These are phyloP conservation scores for Erethizon dorsatum DNA, from an alignment of 2,797 vertebrate species.

Conservation along the genomic window DNA sequence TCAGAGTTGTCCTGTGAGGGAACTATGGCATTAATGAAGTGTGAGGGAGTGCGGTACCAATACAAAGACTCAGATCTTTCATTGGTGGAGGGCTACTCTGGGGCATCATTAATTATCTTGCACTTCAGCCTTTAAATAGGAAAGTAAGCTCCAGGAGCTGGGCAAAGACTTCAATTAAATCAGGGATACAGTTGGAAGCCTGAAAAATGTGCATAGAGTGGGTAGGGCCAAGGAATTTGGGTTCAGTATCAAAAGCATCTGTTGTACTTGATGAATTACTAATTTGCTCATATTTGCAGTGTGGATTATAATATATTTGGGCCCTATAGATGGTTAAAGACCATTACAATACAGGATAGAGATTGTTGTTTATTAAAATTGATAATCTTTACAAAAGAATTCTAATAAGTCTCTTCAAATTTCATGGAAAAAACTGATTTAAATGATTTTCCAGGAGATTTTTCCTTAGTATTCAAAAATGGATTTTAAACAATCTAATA, in stretches of 20 bases:
- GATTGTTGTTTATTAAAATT: background rate
- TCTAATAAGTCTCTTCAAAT: background rate
- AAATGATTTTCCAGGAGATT: constrained; percentile 1
- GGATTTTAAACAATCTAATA: background rate
- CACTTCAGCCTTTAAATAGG: background rate
- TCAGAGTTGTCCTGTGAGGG: background rate
- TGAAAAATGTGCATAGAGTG: background rate
- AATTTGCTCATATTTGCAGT: background rate
- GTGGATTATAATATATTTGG: background rate
- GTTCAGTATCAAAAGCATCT: background rate
- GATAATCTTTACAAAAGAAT: background rate
- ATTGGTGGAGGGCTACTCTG: background rate
- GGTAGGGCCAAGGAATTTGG: background rate
- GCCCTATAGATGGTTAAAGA: background rate
- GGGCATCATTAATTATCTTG: background rate
- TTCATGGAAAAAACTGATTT: constrained; percentile 11
- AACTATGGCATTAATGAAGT: background rate
- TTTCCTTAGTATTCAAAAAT: background rate
- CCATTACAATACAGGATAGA: background rate
- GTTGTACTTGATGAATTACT: background rate
- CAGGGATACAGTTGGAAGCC: rapidly evolving
- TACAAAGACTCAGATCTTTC: background rate
- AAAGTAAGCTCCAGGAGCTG: background rate
- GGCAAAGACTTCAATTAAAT: background rate
- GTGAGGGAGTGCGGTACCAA: background rate